These are phyloP conservation scores for Formicarius rufipectus DNA, from an alignment of 2,113 vertebrate genomes.

Conservation along the genomic window DNA sequence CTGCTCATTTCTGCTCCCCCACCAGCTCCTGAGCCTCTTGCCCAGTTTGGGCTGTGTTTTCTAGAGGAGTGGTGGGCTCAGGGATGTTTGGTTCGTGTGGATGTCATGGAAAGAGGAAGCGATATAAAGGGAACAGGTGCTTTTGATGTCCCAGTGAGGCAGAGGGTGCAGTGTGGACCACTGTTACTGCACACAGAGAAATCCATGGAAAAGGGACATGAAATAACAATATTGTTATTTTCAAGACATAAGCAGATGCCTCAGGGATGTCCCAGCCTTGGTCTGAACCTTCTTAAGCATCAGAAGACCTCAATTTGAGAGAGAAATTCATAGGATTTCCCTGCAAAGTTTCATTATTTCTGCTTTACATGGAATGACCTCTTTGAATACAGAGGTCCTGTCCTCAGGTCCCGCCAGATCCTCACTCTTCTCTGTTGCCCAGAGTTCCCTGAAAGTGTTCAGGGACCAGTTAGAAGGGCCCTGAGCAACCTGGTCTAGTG, in stretches of 20 bases:
- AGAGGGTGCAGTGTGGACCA: background rate
- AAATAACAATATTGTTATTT: too few relatives aligned
- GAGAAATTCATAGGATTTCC: background rate
- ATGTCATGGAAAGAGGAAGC: background rate
- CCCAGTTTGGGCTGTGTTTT: background rate
- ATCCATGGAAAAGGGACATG: background rate
- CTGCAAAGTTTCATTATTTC: background rate
- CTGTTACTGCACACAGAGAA: background rate
- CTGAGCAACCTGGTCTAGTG: background rate
- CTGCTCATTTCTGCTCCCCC: background rate
- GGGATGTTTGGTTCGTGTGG: background rate
- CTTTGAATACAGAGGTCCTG: background rate
- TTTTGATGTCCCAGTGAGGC: background rate
- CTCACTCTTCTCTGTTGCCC: background rate
- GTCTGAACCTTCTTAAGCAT: background rate
- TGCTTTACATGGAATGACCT: background rate
- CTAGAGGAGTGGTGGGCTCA: background rate
- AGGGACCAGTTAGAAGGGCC: background rate
- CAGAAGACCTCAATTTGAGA: background rate
- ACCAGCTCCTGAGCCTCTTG: background rate
- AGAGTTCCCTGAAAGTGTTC: background rate
- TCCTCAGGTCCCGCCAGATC: background rate
- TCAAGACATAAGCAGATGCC: background rate
- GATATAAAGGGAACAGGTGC: background rate
- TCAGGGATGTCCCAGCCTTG: background rate